Percentiles rank a stretch among this genome's conserved stretches.
Conservation (phyloP, 2,888 invertebrate genomes). For the Apotomis turbidana region DNA sequence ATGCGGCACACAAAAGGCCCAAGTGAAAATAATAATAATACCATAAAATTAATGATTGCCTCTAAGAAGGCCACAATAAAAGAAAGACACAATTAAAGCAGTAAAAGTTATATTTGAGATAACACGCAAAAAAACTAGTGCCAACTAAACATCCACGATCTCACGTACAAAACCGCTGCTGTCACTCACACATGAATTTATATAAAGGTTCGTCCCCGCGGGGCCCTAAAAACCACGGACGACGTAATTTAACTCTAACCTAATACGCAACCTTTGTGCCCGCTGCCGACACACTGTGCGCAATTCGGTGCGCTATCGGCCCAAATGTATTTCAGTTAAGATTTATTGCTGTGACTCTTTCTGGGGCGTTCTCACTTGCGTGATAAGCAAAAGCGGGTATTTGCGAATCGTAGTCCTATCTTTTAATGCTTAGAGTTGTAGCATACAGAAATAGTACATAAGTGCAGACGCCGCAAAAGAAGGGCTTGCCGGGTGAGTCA, state of each 20-base stretch:
- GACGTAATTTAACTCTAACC: conserved; percentile 59
- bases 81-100: background rate
- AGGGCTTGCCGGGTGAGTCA: no score
- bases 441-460: background rate
- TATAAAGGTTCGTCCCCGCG: conserved; percentile 48
- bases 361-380: conserved; percentile 24
- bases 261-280: conserved; percentile 44
- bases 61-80: background rate
- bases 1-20: no score
- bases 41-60: no score
- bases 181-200: conserved; percentile 44
- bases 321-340: conserved; percentile 65
- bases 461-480: background rate
- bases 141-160: conserved; percentile 21
- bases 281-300: conserved; percentile 53
- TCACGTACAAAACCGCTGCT: conserved; percentile 32
- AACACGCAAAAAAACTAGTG: conserved; percentile 7
- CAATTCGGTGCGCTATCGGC: conserved; percentile 72
- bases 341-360: conserved; percentile 66
- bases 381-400: conserved; percentile 24
- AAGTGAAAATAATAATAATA: no score
- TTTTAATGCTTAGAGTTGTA: conserved; percentile 4
- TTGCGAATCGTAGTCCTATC: conserved; percentile 7
- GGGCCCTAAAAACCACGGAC: conserved; percentile 51
- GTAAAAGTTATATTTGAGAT: background rate